Percentiles rank a stretch among this genome's conserved stretches.
Evolutionary conservation across 2,888 invertebrate species (phyloP).

Genomic region (Acleris laterana): DNA sequence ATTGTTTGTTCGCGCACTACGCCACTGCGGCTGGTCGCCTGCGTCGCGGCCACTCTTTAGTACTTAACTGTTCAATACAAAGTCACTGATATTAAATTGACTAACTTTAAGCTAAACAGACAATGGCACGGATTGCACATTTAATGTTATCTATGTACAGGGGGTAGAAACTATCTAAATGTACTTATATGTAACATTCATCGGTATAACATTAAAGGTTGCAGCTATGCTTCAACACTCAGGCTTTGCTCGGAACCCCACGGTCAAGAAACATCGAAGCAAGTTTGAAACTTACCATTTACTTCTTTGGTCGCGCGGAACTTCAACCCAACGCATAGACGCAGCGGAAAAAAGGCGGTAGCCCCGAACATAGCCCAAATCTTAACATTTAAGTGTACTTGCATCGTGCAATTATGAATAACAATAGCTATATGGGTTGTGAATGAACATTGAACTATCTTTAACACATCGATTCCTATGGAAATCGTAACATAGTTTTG

Average conservation of each 20-base stretch:
- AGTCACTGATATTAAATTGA: slow-evolving; percentile 72
- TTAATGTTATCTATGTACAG: slow-evolving; percentile 76
- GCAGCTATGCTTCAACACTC: slow-evolving; percentile 59
- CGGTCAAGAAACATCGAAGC: slow-evolving; percentile 14
- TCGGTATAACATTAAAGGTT: slow-evolving; percentile 56
- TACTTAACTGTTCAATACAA: slow-evolving; percentile 40
- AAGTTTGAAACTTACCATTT: slow-evolving; percentile 17
- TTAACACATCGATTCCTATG: slow-evolving; percentile 45
- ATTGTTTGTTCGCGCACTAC: slow-evolving; percentile 57
- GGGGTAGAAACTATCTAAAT: slow-evolving; percentile 67
- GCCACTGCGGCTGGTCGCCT: slow-evolving; percentile 50
- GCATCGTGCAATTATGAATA: slow-evolving; percentile 74
- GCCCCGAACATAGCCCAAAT: slow-evolving; percentile 44
- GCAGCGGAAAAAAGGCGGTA: slow-evolving; percentile 8
- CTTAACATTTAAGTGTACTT: slow-evolving; percentile 77
- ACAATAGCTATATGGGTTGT: slow-evolving; percentile 74
- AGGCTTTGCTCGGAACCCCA: slow-evolving; percentile 24
- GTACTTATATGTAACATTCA: slow-evolving; percentile 64
- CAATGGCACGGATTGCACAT: slow-evolving; percentile 85
- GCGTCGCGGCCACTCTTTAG: slow-evolving; percentile 37
- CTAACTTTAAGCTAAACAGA: slow-evolving; percentile 80
- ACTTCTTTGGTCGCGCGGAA: slow-evolving; percentile 31
- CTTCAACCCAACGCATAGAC: slow-evolving; percentile 16
- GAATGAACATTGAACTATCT: slow-evolving; percentile 67
- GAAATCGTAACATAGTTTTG: slow-evolving; percentile 41